phyloP scores from a whole-genome alignment of 2,888 invertebrate species.

The Eilema depressum region DNA sequence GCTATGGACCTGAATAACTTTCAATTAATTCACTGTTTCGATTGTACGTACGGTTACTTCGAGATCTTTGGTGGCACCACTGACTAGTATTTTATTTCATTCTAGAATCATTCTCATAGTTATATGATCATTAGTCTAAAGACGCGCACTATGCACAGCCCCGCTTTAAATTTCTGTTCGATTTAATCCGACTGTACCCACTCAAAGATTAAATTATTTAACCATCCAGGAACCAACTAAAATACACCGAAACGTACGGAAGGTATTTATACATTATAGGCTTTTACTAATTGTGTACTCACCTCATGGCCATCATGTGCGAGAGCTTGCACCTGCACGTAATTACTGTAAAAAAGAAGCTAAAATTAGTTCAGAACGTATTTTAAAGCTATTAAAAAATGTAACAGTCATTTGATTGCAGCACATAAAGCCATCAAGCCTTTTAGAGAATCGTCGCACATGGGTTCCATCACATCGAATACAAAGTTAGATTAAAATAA shows the following conservation, averaged over 20 bases:
- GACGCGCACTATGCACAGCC: no score
- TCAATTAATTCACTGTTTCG: not conserved
- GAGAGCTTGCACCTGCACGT: constrained; percentile 96
- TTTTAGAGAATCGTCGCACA: no score
- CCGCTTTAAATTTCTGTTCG: no score
- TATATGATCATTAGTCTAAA: no score
- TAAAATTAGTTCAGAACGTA: not conserved
- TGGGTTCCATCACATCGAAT: no score
- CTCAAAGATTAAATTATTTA: no score
- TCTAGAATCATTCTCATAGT: no score
- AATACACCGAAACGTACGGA: not conserved
- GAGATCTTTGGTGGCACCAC: not conserved
- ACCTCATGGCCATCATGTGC: constrained; percentile 97
- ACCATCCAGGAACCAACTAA: no score
- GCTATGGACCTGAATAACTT: not conserved
- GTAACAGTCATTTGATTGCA: no score
- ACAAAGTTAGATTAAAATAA: no score
- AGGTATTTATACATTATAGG: not conserved
- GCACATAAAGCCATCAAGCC: no score
- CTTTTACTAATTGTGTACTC: constrained; percentile 63
- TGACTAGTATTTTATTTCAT: not conserved
- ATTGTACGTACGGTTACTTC: not conserved
- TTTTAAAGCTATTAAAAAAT: not conserved
- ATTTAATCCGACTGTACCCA: no score
- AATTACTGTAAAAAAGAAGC: constrained; percentile 91